Evolutionary conservation across 2,113 vertebrate genomes (phyloP).

Genomic region (Percopsis transmontana): DNA sequence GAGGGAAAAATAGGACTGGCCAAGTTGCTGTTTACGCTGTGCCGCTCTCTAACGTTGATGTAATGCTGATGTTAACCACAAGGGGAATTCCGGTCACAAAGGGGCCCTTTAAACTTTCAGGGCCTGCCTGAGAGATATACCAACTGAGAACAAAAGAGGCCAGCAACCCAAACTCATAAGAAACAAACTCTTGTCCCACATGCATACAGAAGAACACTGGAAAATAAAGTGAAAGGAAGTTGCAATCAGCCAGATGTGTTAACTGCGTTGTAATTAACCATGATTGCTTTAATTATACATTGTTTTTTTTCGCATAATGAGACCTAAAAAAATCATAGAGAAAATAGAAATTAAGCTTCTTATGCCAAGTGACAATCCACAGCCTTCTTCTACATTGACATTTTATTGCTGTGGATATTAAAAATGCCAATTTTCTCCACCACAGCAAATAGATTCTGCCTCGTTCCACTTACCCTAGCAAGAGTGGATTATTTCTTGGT

Average conservation of each 20-base stretch:
- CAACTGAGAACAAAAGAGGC: conserved; percentile 2
- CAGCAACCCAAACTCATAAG: conserved; percentile 31
- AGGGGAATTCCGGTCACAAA: neutral
- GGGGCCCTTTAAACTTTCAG: neutral
- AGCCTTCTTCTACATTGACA: conserved; percentile 44
- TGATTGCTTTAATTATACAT: conserved; percentile 75
- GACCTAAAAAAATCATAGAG: conserved; percentile 43
- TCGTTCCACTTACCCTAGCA: conserved; percentile 53
- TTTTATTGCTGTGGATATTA: conserved; percentile 69
- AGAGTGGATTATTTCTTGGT: conserved; percentile 58
- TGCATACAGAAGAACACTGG: conserved; percentile 24
- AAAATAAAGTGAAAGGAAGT: conserved; percentile 47
- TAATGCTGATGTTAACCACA: no score
- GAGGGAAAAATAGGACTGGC: no score
- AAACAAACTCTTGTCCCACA: conserved; percentile 3
- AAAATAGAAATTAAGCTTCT: conserved; percentile 36
- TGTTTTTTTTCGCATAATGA: conserved; percentile 62
- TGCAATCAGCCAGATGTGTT: conserved; percentile 75
- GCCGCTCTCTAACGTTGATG: no score
- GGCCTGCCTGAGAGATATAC: conserved; percentile 2
- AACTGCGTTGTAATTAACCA: conserved; percentile 69
- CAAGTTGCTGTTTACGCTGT: no score
- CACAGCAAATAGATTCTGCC: conserved; percentile 57
- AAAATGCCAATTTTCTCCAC: conserved; percentile 68
- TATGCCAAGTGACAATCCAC: conserved; percentile 44